Conservation (phyloP, 2,797 vertebrate species). For the Onychomys torridus region DNA sequence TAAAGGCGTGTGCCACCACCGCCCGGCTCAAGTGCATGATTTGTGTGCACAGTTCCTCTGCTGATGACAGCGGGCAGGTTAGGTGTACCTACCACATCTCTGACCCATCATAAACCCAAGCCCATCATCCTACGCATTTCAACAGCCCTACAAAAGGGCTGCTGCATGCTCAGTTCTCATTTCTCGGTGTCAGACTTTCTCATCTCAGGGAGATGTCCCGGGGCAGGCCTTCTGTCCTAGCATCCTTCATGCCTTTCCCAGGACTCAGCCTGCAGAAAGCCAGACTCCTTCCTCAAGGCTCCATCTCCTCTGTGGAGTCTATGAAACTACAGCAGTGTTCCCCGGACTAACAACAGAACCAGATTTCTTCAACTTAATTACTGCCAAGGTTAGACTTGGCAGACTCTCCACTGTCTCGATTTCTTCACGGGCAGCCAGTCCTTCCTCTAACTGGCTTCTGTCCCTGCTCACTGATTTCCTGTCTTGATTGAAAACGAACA, state of each 20-base stretch:
- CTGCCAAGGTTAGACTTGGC: constrained; percentile 31
- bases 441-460: constrained; percentile 3
- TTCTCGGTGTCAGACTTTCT: neutral
- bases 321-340: neutral
- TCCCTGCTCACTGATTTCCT: constrained; percentile 51
- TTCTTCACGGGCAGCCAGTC: neutral
- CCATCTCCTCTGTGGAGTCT: neutral
- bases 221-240: neutral
- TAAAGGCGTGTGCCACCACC: too few relatives aligned
- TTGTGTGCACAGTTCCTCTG: neutral
- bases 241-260: fast-evolving
- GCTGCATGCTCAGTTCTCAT: neutral
- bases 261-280: neutral
- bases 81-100: neutral
- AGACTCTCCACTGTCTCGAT: neutral
- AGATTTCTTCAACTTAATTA: constrained; percentile 11
- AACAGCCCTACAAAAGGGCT: neutral
- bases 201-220: neutral
- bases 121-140: neutral
- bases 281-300: neutral
- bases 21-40: neutral
- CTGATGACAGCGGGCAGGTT: neutral
- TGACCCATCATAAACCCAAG: fast-evolving
- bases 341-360: neutral
- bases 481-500: constrained; percentile 47